Conservation (phyloP, 1,140 invertebrate species). For the Liolophura sinensis region DNA sequence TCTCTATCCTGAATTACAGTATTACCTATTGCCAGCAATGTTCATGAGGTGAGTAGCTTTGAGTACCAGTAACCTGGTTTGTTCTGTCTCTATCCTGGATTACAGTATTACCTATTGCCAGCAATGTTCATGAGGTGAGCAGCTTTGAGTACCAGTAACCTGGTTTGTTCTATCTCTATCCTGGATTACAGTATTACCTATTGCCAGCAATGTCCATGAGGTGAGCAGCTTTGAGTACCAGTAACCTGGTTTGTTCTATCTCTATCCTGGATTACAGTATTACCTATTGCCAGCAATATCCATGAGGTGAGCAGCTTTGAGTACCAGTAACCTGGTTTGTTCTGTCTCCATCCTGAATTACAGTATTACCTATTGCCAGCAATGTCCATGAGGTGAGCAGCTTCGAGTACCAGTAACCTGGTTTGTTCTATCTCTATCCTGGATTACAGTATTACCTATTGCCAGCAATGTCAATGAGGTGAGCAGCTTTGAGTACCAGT, state of each 20-base stretch:
- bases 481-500: too few species aligned
- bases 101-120: too few species aligned
- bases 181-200: constrained; percentile 61
- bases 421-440: constrained; percentile 61
- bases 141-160: constrained; percentile 60
- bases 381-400: constrained; percentile 62
- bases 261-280: constrained; percentile 60
- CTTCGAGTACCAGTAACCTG: constrained; percentile 59
- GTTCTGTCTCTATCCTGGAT: too few species aligned
- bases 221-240: constrained; percentile 61
- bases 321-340: constrained; percentile 58
- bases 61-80: too few species aligned
- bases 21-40: too few species aligned
- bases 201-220: constrained; percentile 62
- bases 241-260: constrained; percentile 59
- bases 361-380: constrained; percentile 62
- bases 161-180: constrained; percentile 60
- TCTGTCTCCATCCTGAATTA: constrained; percentile 61
- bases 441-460: too few species aligned
- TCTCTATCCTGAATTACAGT: constrained; percentile 59
- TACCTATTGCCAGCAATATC: constrained; percentile 61
- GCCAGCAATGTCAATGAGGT: too few species aligned
- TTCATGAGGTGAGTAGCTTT: too few species aligned
- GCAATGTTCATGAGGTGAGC: constrained; percentile 62
- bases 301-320: constrained; percentile 63